Conservation (phyloP, 2,797 vertebrate genomes). For the Protosalanx chinensis region DNA sequence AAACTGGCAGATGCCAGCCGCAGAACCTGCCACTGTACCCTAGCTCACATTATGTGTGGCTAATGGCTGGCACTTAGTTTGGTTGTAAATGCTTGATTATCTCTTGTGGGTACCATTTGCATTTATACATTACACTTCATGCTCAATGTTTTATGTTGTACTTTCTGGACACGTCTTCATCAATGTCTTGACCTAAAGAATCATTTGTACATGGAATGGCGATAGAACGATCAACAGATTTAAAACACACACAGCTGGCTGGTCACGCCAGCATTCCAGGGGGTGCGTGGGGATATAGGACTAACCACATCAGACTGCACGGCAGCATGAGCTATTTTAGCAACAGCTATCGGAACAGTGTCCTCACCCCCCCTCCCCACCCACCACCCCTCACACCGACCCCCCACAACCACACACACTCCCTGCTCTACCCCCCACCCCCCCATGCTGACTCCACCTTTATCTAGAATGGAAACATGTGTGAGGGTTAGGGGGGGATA, state of each 20-base stretch:
- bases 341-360: constrained; percentile 1
- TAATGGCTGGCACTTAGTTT: no score
- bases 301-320: constrained; percentile 5
- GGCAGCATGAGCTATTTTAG: constrained; percentile 17
- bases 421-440: background rate
- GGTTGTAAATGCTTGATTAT: no score
- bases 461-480: constrained; percentile 1
- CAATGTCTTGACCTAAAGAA: no score
- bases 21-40: no score
- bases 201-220: no score
- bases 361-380: background rate
- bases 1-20: no score
- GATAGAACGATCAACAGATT: no score
- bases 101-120: no score
- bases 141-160: no score
- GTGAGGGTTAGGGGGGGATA: background rate
- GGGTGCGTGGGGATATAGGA: background rate
- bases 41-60: no score
- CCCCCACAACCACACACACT: background rate
- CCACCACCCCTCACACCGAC: background rate
- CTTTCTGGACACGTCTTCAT: no score
- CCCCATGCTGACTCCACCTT: background rate
- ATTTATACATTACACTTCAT: no score
- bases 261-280: background rate
- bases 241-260: background rate